Evolutionary conservation across 1,140 invertebrate genomes (phyloP).

Genomic region (Drosophila lacertosa): DNA sequence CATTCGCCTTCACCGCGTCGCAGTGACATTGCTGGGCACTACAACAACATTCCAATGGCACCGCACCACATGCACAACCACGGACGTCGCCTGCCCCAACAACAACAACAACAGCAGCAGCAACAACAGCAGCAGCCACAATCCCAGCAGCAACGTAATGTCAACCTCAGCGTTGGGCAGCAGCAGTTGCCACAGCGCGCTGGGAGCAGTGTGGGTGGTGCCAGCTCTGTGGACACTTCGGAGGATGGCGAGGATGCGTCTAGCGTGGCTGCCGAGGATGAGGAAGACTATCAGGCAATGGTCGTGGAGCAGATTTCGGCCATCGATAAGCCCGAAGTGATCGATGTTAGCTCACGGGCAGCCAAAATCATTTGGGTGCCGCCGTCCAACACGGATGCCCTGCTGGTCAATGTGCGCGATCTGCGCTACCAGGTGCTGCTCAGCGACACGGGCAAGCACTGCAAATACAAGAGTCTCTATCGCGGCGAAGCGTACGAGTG

Average conservation of each 20-base stretch:
- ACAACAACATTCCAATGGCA: conserved; percentile 68
- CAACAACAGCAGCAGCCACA: conserved; percentile 21
- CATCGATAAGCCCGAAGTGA: conserved; percentile 90
- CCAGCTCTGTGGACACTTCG: conserved; percentile 87
- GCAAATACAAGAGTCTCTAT: conserved; percentile 92
- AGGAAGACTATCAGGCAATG: conserved; percentile 86
- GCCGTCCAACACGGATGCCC: conserved; percentile 86
- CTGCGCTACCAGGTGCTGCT: conserved; percentile 91
- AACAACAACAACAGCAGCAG: conserved; percentile 40
- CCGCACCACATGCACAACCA: conserved; percentile 35
- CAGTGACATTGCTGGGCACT: conserved; percentile 71
- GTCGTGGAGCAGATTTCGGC: conserved; percentile 89
- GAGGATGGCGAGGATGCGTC: conserved; percentile 90
- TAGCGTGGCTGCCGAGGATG: conserved; percentile 86
- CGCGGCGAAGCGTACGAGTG: conserved; percentile 89
- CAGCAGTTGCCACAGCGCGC: conserved; percentile 28
- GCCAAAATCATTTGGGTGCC: conserved; percentile 91
- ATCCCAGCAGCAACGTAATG: conserved; percentile 28
- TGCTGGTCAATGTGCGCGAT: conserved; percentile 85
- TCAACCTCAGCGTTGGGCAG: conserved; percentile 6
- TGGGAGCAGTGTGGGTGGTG: conserved; percentile 76
- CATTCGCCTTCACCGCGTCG: conserved; percentile 77
- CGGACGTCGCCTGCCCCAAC: conserved; percentile 35
- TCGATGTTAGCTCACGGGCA: conserved; percentile 90
- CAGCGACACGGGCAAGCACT: conserved; percentile 90